Percentiles rank a stretch among this genome's conserved stretches.
phyloP scores from a whole-genome alignment of 2,113 vertebrate genomes.

The Gavia stellata region DNA sequence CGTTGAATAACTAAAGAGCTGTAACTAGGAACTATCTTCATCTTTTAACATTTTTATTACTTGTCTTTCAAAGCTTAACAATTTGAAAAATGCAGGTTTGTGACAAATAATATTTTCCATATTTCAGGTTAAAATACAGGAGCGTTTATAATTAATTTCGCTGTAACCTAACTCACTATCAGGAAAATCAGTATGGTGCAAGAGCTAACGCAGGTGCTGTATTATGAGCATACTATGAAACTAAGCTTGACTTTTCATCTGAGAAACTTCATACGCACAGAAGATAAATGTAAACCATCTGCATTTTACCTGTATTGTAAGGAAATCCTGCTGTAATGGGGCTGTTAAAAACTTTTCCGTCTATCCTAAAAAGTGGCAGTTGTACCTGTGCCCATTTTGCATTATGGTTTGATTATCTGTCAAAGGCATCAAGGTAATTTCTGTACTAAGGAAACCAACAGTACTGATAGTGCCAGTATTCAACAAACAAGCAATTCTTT shows the following conservation, averaged over 20 bases:
- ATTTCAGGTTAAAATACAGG: not conserved
- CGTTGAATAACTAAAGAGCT: not conserved
- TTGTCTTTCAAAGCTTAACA: not conserved
- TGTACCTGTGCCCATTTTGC: constrained; percentile 63
- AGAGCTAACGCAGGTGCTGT: not conserved
- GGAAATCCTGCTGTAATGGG: constrained; percentile 31
- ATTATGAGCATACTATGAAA: not conserved
- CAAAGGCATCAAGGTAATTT: constrained; percentile 30
- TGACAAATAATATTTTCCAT: not conserved
- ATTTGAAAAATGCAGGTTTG: not conserved
- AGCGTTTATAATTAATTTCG: not conserved
- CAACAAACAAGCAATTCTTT: constrained; percentile 9
- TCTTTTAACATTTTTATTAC: not conserved
- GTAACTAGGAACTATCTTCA: not conserved
- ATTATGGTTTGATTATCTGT: constrained; percentile 56
- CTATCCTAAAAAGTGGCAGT: not conserved
- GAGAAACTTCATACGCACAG: not conserved
- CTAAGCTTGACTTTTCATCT: not conserved
- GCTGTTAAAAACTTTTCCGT: not conserved
- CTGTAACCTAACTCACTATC: not conserved
- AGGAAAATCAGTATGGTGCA: not conserved
- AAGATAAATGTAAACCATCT: not conserved
- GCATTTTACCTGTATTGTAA: not conserved
- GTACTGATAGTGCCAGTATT: constrained; percentile 7
- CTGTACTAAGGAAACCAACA: constrained; percentile 48